A percentile compares a stretch with the other conserved stretches of the same genome.
These are phyloP conservation scores for Chalcis sispes DNA, from an alignment of 2,888 invertebrate species.

Conservation along the genomic window DNA sequence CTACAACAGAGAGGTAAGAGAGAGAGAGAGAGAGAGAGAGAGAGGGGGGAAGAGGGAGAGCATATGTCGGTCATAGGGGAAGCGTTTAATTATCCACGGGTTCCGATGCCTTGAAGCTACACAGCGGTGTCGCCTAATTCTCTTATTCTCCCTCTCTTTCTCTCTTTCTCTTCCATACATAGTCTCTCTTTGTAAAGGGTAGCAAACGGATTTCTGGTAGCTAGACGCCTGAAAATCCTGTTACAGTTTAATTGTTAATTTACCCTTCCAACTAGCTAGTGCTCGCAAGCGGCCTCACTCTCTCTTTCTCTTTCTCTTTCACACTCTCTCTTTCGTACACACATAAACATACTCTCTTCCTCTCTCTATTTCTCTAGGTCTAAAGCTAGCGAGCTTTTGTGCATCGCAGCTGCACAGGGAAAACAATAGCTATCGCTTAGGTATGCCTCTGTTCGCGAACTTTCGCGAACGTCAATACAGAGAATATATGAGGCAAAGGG, in stretches of 20 bases:
- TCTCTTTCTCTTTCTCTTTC: too few relatives aligned
- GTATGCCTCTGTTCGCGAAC: too few relatives aligned
- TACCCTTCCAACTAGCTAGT: constrained; percentile 46
- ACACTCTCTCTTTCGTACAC: too few relatives aligned
- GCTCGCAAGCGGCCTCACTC: neutral
- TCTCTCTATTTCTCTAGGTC: too few relatives aligned
- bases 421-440: too few relatives aligned
- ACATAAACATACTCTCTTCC: too few relatives aligned
- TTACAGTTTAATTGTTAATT: constrained; percentile 71
- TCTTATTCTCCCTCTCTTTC: neutral
- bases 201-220: constrained; percentile 61
- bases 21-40: too few relatives aligned
- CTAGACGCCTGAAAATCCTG: constrained; percentile 66
- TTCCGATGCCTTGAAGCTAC: constrained; percentile 8
- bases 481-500: too few relatives aligned
- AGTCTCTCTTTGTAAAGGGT: constrained; percentile 9
- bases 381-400: too few relatives aligned
- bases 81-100: constrained; percentile 66
- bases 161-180: neutral
- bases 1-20: too few relatives aligned
- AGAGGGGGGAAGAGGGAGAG: constrained; percentile 25
- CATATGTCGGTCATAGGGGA: constrained; percentile 63
- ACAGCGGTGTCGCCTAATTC: constrained; percentile 7
- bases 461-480: too few relatives aligned
- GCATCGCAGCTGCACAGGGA: too few relatives aligned